These are phyloP conservation scores for Prosopocoilus inquinatus DNA, from an alignment of 2,888 invertebrate genomes.

Conservation along the genomic window DNA sequence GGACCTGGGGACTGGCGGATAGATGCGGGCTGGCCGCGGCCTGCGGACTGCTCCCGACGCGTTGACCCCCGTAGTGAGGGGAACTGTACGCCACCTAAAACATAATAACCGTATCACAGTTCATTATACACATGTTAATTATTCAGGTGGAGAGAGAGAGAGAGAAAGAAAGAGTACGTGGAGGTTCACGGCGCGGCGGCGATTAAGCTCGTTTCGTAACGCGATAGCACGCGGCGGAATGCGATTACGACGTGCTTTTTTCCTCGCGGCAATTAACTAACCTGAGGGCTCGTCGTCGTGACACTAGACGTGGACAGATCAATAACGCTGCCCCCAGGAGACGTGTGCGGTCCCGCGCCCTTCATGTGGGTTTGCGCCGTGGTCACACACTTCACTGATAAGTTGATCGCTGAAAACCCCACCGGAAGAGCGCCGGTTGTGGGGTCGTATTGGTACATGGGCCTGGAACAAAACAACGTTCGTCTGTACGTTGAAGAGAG, in stretches of 20 bases:
- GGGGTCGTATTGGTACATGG: slow-evolving; percentile 81
- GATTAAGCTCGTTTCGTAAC: slow-evolving; percentile 11
- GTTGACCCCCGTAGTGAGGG: slow-evolving; percentile 71
- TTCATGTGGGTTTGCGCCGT: slow-evolving; percentile 67
- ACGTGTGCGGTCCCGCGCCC: slow-evolving; percentile 64
- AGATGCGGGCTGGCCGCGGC: slow-evolving; percentile 82
- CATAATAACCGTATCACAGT: slow-evolving; percentile 40
- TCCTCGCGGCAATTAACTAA: slow-evolving; percentile 38
- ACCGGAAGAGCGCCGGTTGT: slow-evolving; percentile 69
- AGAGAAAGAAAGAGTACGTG: too few relatives aligned
- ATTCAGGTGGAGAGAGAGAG: too few relatives aligned
- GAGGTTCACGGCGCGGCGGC: slow-evolving; percentile 8
- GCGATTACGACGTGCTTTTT: slow-evolving; percentile 14
- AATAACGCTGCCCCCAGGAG: slow-evolving; percentile 77
- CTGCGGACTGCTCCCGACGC: slow-evolving; percentile 77
- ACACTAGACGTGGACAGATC: slow-evolving; percentile 86
- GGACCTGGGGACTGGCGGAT: slow-evolving; percentile 84
- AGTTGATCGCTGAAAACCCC: slow-evolving; percentile 78
- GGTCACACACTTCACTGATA: slow-evolving; percentile 81
- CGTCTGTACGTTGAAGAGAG: not conserved
- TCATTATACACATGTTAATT: slow-evolving; percentile 36
- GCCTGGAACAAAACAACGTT: slow-evolving; percentile 52
- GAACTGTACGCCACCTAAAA: slow-evolving; percentile 73
- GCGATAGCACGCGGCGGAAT: slow-evolving; percentile 12
- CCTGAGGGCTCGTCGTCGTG: slow-evolving; percentile 81